These are phyloP conservation scores for Apodemia zela DNA, from an alignment of 2,888 invertebrate genomes.

Conservation along the genomic window DNA sequence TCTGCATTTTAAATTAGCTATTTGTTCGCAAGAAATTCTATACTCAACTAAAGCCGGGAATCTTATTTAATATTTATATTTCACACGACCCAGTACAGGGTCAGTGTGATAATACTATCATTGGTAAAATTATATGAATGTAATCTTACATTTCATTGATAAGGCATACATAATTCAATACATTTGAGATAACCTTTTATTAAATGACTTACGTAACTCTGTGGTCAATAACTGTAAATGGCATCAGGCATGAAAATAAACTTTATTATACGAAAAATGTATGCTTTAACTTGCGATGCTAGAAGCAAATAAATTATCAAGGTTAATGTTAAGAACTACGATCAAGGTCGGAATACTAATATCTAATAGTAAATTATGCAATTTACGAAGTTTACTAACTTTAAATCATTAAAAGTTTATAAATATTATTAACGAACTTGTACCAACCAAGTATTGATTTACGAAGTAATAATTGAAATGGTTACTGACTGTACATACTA, in stretches of 20 bases:
- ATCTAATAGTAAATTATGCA: too few species aligned
- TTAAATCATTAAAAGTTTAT: too few species aligned
- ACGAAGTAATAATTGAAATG: too few species aligned
- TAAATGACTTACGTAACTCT: constrained; percentile 6
- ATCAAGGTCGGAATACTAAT: neutral
- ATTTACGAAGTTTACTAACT: too few species aligned
- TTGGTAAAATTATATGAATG: constrained; percentile 6
- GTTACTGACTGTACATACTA: too few species aligned
- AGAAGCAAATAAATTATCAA: neutral
- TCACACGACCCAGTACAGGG: constrained; percentile 13
- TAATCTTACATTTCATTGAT: constrained; percentile 11
- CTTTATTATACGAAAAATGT: neutral
- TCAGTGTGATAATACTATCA: constrained; percentile 7
- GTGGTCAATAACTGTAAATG: neutral
- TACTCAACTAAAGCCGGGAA: neutral
- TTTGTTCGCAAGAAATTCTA: constrained; percentile 1
- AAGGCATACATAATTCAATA: neutral
- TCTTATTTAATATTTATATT: constrained; percentile 13
- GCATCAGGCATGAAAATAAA: neutral
- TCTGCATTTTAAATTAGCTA: constrained; percentile 6
- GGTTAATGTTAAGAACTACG: neutral
- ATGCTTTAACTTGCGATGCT: neutral
- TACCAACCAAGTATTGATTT: too few species aligned
- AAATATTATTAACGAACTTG: too few species aligned
- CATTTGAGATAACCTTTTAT: constrained; percentile 4